phyloP scores from a whole-genome alignment of 2,888 invertebrate species.

The Eristalis tenax region DNA sequence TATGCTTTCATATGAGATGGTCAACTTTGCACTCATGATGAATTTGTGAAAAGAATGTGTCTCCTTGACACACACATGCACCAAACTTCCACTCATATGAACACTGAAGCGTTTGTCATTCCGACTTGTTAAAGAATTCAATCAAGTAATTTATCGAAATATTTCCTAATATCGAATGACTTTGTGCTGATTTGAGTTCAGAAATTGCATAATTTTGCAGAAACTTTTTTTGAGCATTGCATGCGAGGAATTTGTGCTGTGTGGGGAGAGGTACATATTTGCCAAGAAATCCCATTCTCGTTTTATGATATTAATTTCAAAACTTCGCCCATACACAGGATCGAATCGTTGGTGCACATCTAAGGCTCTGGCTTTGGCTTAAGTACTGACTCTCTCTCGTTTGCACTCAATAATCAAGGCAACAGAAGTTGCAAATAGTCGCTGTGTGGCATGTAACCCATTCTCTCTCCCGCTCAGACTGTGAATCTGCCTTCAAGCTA shows the following conservation, averaged over 20 bases:
- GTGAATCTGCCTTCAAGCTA: constrained; percentile 31
- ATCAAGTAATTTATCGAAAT: constrained; percentile 49
- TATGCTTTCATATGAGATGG: neutral
- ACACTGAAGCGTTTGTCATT: neutral
- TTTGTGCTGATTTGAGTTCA: constrained; percentile 45
- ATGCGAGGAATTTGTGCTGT: constrained; percentile 10
- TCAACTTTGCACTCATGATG: neutral
- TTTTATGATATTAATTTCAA: constrained; percentile 23
- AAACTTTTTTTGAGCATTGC: constrained; percentile 47
- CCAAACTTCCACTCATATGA: neutral
- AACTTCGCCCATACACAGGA: constrained; percentile 34
- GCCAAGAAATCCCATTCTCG: constrained; percentile 22
- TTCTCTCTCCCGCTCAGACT: neutral
- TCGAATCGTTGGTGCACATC: constrained; percentile 14
- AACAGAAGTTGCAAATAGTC: constrained; percentile 29
- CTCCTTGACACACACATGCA: neutral
- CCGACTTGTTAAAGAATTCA: constrained; percentile 18
- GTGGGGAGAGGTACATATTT: constrained; percentile 14
- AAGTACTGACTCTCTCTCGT: neutral
- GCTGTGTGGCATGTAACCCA: neutral
- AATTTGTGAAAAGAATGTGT: neutral
- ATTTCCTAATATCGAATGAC: constrained; percentile 45
- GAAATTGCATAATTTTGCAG: constrained; percentile 52
- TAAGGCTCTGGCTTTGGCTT: neutral
- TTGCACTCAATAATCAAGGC: constrained; percentile 21